Conservation (phyloP, 1,140 invertebrate species). For the Rhopalosiphum padi region DNA sequence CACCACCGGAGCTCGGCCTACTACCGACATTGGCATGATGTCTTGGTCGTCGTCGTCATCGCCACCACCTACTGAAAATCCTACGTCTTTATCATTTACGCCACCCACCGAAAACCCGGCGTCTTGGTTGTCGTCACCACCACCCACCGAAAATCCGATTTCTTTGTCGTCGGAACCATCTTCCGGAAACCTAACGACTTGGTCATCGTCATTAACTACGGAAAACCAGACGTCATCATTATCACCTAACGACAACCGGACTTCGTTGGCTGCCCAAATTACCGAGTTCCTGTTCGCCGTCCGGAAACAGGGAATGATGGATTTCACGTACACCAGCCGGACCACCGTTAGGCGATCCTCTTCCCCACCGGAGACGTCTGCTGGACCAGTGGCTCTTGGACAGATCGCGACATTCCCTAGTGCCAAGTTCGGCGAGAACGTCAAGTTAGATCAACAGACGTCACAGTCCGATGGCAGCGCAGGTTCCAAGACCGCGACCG, state of each 20-base stretch:
- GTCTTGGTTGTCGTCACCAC: background rate
- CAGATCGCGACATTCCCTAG: background rate
- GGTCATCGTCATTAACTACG: background rate
- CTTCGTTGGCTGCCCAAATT: background rate
- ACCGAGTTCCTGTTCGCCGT: background rate
- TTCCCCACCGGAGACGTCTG: background rate
- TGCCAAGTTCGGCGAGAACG: constrained; percentile 32
- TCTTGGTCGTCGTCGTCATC: background rate
- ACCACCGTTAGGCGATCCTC: background rate
- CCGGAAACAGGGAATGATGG: background rate
- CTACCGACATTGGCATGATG: background rate
- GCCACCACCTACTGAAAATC: no score
- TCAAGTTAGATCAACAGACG: constrained; percentile 34
- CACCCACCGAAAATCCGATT: no score
- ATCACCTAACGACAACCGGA: background rate
- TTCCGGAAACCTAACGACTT: background rate
- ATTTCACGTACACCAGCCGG: background rate
- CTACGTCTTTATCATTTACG: background rate
- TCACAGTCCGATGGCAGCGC: background rate
- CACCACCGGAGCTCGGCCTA: background rate
- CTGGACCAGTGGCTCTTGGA: background rate
- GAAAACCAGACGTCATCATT: background rate
- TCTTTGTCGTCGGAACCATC: no score
- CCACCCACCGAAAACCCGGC: no score
- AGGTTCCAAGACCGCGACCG: background rate